phyloP scores from a whole-genome alignment of 23 tunicate species.

The Clavelina lepadiformis region DNA sequence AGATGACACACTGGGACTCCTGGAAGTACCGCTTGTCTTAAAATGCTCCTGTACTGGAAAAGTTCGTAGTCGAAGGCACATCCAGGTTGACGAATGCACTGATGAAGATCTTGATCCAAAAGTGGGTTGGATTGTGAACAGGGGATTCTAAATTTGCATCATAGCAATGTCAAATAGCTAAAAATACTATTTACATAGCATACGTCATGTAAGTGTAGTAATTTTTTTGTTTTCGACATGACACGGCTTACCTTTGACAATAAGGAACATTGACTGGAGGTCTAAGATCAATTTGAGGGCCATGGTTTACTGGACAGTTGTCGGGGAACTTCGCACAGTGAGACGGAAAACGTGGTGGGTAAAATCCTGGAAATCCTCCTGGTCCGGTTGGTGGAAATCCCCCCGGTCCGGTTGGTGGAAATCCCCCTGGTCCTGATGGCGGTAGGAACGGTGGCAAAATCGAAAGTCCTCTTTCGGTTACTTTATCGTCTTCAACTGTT shows the following conservation, averaged over 20 bases:
- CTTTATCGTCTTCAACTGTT: too few species aligned
- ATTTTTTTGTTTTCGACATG: not conserved
- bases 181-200: too few species aligned
- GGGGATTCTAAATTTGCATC: slow-evolving; percentile 38
- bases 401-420: too few species aligned
- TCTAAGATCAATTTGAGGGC: slow-evolving; percentile 8
- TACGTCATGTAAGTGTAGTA: not conserved
- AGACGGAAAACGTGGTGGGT: too few species aligned
- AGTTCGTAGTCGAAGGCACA: slow-evolving; percentile 62
- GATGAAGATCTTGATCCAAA: slow-evolving; percentile 21
- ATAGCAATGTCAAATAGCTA: too few species aligned
- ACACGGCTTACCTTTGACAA: slow-evolving; percentile 29
- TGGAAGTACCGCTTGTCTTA: slow-evolving; percentile 74
- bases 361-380: too few species aligned
- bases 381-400: too few species aligned
- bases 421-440: too few species aligned
- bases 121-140: slow-evolving; percentile 35
- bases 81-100: slow-evolving; percentile 60
- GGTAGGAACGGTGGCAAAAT: too few species aligned
- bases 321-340: slow-evolving; percentile 23
- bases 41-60: slow-evolving; percentile 30
- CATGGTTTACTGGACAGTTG: slow-evolving; percentile 8
- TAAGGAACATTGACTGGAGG: slow-evolving; percentile 27
- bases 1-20: slow-evolving; percentile 83
- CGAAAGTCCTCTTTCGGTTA: too few species aligned